Evolutionary conservation across 2,888 invertebrate species (phyloP).

Genomic region (Hecatera dysodea): DNA sequence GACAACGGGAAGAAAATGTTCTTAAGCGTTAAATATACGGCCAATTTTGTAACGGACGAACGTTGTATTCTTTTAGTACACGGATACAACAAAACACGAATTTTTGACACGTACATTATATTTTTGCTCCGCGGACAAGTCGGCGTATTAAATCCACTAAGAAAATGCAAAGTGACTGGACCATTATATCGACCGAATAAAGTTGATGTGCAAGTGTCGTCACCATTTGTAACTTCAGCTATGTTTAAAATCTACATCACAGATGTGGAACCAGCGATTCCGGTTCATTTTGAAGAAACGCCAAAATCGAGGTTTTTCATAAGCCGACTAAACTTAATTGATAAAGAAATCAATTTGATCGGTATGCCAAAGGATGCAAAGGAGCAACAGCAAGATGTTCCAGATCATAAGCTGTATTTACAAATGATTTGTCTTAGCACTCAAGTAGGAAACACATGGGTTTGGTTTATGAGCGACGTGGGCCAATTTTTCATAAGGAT

Average conservation of each 20-base stretch:
- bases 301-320: constrained; percentile 77
- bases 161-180: constrained; percentile 84
- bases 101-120: constrained; percentile 85
- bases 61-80: constrained; percentile 81
- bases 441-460: constrained; percentile 81
- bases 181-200: constrained; percentile 84
- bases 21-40: constrained; percentile 81
- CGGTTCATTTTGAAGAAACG: constrained; percentile 74
- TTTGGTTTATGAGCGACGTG: constrained; percentile 84
- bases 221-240: constrained; percentile 77
- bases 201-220: constrained; percentile 81
- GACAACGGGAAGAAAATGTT: constrained; percentile 84
- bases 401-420: constrained; percentile 81
- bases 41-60: constrained; percentile 81
- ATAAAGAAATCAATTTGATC: constrained; percentile 78
- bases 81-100: constrained; percentile 86
- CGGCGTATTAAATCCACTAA: constrained; percentile 77
- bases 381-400: constrained; percentile 76
- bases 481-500: constrained; percentile 86
- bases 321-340: constrained; percentile 81
- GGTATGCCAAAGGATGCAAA: constrained; percentile 81
- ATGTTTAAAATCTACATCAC: constrained; percentile 77
- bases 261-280: constrained; percentile 82
- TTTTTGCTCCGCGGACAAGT: constrained; percentile 80
- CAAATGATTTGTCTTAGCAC: constrained; percentile 84